These are phyloP conservation scores for Ispidina lecontei DNA, from an alignment of 2,797 vertebrate species.

Conservation along the genomic window DNA sequence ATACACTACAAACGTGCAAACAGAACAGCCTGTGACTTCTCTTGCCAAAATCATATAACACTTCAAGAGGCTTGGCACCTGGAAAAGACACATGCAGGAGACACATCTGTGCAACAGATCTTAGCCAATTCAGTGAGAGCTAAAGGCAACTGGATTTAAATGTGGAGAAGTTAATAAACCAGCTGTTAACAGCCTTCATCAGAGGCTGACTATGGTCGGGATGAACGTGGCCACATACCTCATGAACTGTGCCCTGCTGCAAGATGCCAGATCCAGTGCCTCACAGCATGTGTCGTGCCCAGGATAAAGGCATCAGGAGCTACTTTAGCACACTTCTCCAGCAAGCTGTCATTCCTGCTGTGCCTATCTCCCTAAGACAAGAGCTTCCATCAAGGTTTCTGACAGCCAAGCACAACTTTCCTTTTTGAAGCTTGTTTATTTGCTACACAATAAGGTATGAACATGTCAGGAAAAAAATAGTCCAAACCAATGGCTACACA, in stretches of 20 bases:
- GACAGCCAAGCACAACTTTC: not conserved
- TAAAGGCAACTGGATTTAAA: not conserved
- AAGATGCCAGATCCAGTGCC: not conserved
- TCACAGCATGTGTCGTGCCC: rapidly evolving
- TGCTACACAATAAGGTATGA: not conserved
- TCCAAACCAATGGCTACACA: not conserved
- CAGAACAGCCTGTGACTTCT: not conserved
- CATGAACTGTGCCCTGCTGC: not conserved
- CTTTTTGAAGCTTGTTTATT: not conserved
- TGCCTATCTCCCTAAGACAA: rapidly evolving
- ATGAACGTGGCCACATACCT: rapidly evolving
- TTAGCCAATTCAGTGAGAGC: not conserved
- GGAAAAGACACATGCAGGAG: not conserved
- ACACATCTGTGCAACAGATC: not conserved
- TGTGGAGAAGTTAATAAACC: not conserved
- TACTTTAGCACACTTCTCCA: not conserved
- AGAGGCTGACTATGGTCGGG: not conserved
- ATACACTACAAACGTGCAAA: not conserved
- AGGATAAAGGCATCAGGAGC: not conserved
- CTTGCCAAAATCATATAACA: not conserved
- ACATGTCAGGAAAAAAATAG: not conserved
- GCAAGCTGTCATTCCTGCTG: not conserved
- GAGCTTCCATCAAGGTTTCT: not conserved
- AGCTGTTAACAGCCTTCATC: not conserved
- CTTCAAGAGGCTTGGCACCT: not conserved